A percentile compares a stretch with the other conserved stretches of the same genome.
phyloP scores from a whole-genome alignment of 2,113 vertebrate species.

The Nematolebias whitei region DNA sequence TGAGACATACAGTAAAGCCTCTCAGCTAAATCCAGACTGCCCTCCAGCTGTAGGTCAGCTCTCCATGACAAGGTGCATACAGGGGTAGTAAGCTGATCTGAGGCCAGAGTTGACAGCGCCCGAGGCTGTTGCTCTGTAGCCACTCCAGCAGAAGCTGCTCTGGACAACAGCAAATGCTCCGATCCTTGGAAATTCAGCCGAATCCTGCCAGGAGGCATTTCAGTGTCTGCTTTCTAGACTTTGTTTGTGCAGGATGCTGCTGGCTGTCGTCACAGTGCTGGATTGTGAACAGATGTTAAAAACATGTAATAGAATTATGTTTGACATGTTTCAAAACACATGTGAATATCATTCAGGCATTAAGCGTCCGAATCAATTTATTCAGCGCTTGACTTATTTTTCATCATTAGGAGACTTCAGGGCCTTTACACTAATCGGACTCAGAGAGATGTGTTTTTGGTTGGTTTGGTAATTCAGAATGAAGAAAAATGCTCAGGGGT shows the following conservation, averaged over 20 bases:
- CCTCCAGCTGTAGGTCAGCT: constrained; percentile 54
- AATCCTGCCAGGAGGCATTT: constrained; percentile 9
- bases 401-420: too few species aligned
- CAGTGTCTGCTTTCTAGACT: constrained; percentile 8
- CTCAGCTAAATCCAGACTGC: constrained; percentile 42
- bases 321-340: too few species aligned
- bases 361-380: too few species aligned
- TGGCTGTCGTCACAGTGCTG: neutral
- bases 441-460: too few species aligned
- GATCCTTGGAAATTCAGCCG: constrained; percentile 36
- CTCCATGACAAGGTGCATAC: constrained; percentile 41
- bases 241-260: neutral
- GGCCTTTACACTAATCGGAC: too few species aligned
- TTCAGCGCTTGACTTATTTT: too few species aligned
- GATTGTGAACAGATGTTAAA: too few species aligned
- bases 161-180: constrained; percentile 18
- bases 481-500: too few species aligned
- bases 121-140: constrained; percentile 37
- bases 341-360: too few species aligned
- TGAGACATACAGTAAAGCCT: constrained; percentile 12
- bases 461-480: too few species aligned
- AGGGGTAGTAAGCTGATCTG: constrained; percentile 43
- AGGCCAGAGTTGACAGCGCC: constrained; percentile 45
- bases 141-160: constrained; percentile 26
- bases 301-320: too few species aligned